Percentiles rank a stretch among this genome's conserved stretches.
Evolutionary conservation across 2,113 vertebrate genomes (phyloP).

Genomic region (Megalops atlanticus): DNA sequence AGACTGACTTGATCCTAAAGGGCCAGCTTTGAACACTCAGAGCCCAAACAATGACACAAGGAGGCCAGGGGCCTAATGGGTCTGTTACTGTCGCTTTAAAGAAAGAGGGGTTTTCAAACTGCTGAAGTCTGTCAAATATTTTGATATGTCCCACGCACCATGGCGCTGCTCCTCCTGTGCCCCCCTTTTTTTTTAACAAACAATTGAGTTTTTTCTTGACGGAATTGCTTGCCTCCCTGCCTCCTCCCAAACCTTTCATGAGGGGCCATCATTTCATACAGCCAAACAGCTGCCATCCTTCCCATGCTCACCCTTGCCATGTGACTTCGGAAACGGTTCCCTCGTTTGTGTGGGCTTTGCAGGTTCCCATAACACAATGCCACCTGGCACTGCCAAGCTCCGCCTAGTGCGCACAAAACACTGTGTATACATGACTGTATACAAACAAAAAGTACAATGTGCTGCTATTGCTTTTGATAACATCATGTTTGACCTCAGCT

Average conservation of each 20-base stretch:
- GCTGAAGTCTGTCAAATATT: slow-evolving; percentile 99
- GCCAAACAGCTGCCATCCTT: slow-evolving; percentile 91
- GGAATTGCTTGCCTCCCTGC: slow-evolving; percentile 87
- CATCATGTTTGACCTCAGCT: neutral
- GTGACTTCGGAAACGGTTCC: slow-evolving; percentile 55
- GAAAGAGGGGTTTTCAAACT: slow-evolving; percentile 88
- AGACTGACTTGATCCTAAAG: slow-evolving; percentile 88
- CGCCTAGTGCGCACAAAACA: neutral
- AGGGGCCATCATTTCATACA: slow-evolving; percentile 80
- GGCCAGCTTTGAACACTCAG: slow-evolving; percentile 88
- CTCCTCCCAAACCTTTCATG: slow-evolving; percentile 92
- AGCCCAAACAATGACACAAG: slow-evolving; percentile 90
- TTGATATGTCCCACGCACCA: slow-evolving; percentile 98
- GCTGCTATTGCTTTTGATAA: neutral
- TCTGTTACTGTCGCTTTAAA: slow-evolving; percentile 84
- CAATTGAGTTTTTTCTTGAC: slow-evolving; percentile 95
- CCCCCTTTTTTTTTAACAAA: slow-evolving; percentile 81
- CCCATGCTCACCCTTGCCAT: slow-evolving; percentile 82
- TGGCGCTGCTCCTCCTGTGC: slow-evolving; percentile 94
- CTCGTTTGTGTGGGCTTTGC: slow-evolving; percentile 47
- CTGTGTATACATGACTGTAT: neutral
- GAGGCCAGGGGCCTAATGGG: slow-evolving; percentile 81
- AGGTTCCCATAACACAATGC: slow-evolving; percentile 51
- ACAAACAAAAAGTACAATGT: neutral
- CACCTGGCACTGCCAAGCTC: slow-evolving; percentile 42